Evolutionary conservation across 2,113 vertebrate species (phyloP).

Genomic region (Prionailurus bengalensis): DNA sequence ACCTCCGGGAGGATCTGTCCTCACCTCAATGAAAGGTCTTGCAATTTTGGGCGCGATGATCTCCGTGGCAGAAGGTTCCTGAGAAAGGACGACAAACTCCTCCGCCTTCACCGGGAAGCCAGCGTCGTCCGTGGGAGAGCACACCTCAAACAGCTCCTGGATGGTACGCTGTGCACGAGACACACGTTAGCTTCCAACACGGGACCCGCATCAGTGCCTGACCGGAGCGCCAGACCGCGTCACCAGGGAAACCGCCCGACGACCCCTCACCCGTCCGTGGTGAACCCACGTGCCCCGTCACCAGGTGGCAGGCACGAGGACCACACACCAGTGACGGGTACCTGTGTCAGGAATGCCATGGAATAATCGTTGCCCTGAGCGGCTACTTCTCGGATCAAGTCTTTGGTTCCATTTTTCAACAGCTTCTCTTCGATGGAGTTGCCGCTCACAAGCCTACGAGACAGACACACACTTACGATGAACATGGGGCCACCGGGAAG

Average conservation of each 20-base stretch:
- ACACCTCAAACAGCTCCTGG: conserved; percentile 95
- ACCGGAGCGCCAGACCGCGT: rapidly evolving
- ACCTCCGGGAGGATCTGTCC: neutral
- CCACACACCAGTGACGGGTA: conserved; percentile 45
- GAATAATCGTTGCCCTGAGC: conserved; percentile 93
- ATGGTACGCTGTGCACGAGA: conserved; percentile 90
- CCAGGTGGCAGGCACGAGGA: rapidly evolving
- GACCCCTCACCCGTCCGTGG: neutral
- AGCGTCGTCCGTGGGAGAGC: conserved; percentile 88
- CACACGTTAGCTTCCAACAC: rapidly evolving
- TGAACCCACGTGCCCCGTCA: neutral
- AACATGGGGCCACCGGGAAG: too few species aligned
- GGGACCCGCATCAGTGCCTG: neutral
- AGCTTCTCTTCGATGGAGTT: conserved; percentile 96
- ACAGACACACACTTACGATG: rapidly evolving
- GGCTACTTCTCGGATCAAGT: conserved; percentile 93
- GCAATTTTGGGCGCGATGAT: conserved; percentile 93
- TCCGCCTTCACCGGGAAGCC: conserved; percentile 89
- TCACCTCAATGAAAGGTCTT: conserved; percentile 91
- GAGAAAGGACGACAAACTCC: conserved; percentile 94
- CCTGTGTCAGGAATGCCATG: conserved; percentile 93
- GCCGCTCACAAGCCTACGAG: conserved; percentile 91
- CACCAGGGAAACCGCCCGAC: rapidly evolving
- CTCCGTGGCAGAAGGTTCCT: conserved; percentile 92
- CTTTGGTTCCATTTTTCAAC: conserved; percentile 93